Evolutionary conservation across 2,113 vertebrate species (phyloP).

Genomic region (Brachypteracias leptosomus): DNA sequence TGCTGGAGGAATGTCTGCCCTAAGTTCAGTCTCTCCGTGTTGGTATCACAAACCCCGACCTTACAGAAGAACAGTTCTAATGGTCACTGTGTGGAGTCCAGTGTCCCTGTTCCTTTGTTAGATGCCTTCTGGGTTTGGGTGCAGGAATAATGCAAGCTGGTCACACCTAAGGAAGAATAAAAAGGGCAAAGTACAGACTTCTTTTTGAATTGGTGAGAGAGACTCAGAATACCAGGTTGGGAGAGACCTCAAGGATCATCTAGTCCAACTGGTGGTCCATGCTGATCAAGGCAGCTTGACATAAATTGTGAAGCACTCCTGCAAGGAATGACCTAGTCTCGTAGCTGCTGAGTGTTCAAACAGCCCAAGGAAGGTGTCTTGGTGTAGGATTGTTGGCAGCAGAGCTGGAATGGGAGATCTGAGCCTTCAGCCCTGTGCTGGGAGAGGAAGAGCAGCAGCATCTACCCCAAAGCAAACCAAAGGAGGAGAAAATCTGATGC

Average conservation of each 20-base stretch:
- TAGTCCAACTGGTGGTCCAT: no score
- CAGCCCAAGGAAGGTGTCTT: neutral
- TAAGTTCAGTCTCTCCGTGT: accelerated
- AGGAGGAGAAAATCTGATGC: neutral
- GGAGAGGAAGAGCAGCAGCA: accelerated
- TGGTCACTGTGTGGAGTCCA: accelerated
- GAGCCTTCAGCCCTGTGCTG: neutral
- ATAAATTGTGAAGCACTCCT: neutral
- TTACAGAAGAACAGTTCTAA: neutral
- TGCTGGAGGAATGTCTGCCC: neutral
- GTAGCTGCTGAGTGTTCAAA: neutral
- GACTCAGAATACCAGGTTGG: no score
- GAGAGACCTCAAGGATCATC: no score
- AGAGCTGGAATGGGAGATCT: neutral
- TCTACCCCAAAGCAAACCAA: neutral
- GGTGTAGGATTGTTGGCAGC: accelerated
- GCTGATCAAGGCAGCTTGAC: neutral
- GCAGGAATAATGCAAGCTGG: neutral
- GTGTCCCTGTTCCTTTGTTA: neutral
- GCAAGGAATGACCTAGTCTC: neutral
- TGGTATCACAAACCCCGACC: neutral
- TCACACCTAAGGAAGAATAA: neutral
- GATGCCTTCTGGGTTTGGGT: neutral
- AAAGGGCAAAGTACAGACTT: neutral
- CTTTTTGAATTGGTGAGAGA: neutral